Evolutionary conservation across 2,113 vertebrate species (phyloP), one percentile per base, ranked within the genome.

Genomic region (Phalacrocorax aristotelis): DNA sequence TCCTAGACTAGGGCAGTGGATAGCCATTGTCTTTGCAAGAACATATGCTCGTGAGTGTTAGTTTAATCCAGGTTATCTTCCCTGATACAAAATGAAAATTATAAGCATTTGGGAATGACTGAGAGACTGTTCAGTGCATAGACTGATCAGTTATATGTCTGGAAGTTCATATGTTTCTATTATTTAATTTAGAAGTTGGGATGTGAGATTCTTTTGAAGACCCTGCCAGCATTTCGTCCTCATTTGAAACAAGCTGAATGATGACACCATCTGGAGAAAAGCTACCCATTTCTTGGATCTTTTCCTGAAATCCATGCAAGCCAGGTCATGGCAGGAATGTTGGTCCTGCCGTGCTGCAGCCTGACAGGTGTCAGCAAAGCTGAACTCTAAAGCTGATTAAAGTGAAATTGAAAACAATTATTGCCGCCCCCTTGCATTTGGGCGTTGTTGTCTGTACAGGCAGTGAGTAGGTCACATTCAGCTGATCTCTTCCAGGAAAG

Each of bases 31-130:
- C 23, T 87, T 64, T 70, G 75, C 34, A 55, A 79, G 52, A 68
- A 40, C 16, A 2, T 9, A 2, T 0, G 1, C 17, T 64, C 16
- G 1, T 11, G n/a, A 64, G 16, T 34, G 7, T 66, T 38, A 38
- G 38, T 38, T 38, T 38, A 38, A 38, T 38, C 38, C 38, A 38
- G 38, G 38, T 38, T 38, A 38, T 38, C 38, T 11, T 38, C 38
- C 38, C 38, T 38, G 38, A 38, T 38, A 38, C 38, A 38, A 38
- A 40, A 70, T 55, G 29, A 46, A 91, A 81, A 46, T 29, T 14
- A 10, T 9, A 71, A 18, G 32, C 17, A 4, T 74, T 77, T 66
- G 40, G 22, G 72, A 81, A 57, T 70, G 46, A 51, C 62, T 58
- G 71, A 54, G 52, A 61, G 11, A 52, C 25, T 58, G 25, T 36